Conservation (phyloP, 1,140 invertebrate genomes). For the Magallana ariakensis region DNA sequence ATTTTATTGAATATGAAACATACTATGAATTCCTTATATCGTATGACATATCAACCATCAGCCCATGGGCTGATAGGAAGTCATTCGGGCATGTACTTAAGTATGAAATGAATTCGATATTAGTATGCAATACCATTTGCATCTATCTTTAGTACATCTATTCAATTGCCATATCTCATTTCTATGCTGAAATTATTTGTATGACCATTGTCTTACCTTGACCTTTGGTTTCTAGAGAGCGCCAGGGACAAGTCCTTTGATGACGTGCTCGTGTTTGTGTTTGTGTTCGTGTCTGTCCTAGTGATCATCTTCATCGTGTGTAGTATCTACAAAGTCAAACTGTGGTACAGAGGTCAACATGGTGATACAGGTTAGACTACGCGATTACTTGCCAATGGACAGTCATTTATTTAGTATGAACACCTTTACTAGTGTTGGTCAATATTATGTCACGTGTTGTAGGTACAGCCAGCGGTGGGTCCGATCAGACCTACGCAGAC, state of each 20-base stretch:
- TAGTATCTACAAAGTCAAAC: not conserved
- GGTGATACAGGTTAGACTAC: not conserved
- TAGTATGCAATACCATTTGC: too few species aligned
- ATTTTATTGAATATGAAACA: too few species aligned
- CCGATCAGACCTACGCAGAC: not conserved
- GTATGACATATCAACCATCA: too few species aligned
- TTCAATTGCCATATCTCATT: too few species aligned
- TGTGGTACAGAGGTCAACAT: not conserved
- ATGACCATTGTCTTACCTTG: not conserved
- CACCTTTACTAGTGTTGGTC: too few species aligned
- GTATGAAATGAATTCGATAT: too few species aligned
- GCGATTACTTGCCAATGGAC: not conserved
- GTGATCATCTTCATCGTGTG: not conserved
- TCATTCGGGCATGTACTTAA: too few species aligned
- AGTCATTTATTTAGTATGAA: too few species aligned
- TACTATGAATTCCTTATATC: too few species aligned
- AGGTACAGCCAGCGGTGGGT: not conserved
- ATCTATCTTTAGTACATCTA: too few species aligned
- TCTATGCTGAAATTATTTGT: too few species aligned
- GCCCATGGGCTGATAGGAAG: too few species aligned
- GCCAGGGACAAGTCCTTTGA: not conserved
- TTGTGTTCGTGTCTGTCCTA: not conserved
- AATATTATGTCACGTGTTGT: not conserved
- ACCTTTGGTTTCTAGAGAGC: not conserved
- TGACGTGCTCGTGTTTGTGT: not conserved